These are phyloP conservation scores for Ibidorhyncha struthersii DNA, from an alignment of 2,113 vertebrate genomes.

Conservation along the genomic window DNA sequence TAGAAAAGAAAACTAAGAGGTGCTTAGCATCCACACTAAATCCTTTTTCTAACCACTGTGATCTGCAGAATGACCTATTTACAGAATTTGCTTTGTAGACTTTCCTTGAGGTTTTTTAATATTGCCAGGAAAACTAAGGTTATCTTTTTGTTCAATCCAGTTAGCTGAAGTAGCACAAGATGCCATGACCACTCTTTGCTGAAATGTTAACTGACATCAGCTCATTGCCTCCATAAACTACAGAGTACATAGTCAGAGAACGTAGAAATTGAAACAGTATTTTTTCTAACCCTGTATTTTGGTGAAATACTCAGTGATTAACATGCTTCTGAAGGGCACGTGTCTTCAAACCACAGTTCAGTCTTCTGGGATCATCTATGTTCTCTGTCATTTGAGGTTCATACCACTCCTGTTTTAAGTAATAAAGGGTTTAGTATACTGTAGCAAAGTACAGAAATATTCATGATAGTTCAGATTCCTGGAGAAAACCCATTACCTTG, in stretches of 20 bases:
- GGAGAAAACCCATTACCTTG: background rate
- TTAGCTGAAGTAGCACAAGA: background rate
- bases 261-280: background rate
- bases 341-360: background rate
- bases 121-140: background rate
- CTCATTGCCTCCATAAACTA: background rate
- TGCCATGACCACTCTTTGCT: background rate
- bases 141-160: background rate
- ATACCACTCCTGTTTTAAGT: background rate
- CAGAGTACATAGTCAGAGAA: accelerated
- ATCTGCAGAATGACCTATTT: background rate
- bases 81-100: background rate
- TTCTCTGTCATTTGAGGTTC: background rate
- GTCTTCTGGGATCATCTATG: background rate
- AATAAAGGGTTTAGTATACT: background rate
- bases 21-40: background rate
- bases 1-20: background rate
- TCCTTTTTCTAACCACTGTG: background rate
- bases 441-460: background rate
- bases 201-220: background rate
- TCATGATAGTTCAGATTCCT: background rate
- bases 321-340: background rate
- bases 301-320: background rate
- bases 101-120: background rate
- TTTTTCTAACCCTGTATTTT: background rate